Percentiles rank a stretch among this genome's conserved stretches.
phyloP scores from a whole-genome alignment of 2,888 invertebrate genomes.

The Phalangium opilio region DNA sequence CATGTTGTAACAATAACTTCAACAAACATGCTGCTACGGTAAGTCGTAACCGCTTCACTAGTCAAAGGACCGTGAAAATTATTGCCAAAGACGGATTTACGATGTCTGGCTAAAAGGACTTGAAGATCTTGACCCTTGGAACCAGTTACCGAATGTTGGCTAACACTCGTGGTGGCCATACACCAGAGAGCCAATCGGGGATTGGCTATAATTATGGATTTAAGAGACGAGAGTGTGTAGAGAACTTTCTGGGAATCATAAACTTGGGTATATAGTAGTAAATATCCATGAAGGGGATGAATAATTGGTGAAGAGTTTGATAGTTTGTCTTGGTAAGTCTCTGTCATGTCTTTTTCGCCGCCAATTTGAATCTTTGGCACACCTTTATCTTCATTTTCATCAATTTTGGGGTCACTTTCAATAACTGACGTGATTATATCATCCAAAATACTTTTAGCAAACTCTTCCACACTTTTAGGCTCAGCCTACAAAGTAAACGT shows the following conservation, averaged over 20 bases:
- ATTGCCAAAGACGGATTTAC: conserved; percentile 56
- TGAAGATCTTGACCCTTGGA: conserved; percentile 22
- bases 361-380: no score
- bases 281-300: conserved; percentile 64
- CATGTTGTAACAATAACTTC: conserved; percentile 56
- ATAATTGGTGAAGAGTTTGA: conserved; percentile 27
- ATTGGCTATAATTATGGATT: conserved; percentile 51
- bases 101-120: conserved; percentile 51
- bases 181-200: conserved; percentile 56
- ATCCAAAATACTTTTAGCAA: no score
- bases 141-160: conserved; percentile 35
- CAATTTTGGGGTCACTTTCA: no score
- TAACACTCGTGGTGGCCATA: conserved; percentile 54
- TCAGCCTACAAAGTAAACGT: no score
- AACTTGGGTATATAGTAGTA: conserved; percentile 61
- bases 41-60: conserved; percentile 48
- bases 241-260: conserved; percentile 58
- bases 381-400: no score
- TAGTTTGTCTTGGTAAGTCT: no score
- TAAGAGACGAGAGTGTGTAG: conserved; percentile 56
- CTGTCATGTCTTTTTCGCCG: no score
- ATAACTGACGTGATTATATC: no score
- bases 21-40: conserved; percentile 60
- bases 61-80: conserved; percentile 34
- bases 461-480: no score